Percentiles rank a stretch among this genome's conserved stretches.
Evolutionary conservation across 1,140 invertebrate species (phyloP).

Genomic region (Leptinotarsa lineolata): DNA sequence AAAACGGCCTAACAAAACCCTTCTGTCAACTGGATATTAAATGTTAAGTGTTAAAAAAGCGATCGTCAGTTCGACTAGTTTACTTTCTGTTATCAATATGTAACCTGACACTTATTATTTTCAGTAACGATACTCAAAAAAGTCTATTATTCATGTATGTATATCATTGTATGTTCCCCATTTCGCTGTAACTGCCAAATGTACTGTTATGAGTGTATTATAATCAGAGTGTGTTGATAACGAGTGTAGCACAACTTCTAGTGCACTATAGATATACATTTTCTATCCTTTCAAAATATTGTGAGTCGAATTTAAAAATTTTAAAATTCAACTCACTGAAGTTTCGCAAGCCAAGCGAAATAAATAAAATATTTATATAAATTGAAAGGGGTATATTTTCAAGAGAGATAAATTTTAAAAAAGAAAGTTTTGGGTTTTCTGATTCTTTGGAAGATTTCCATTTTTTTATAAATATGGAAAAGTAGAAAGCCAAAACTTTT

Average conservation of each 20-base stretch:
- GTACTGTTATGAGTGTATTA: not conserved
- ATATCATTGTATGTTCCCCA: not conserved
- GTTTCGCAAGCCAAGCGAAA: too few species aligned
- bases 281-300: too few species aligned
- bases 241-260: not conserved
- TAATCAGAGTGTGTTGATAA: not conserved
- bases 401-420: too few species aligned
- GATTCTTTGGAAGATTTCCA: too few species aligned
- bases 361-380: too few species aligned
- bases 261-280: not conserved
- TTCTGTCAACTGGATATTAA: slow-evolving; percentile 6
- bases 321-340: too few species aligned
- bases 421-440: too few species aligned
- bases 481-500: too few species aligned
- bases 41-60: slow-evolving; percentile 37
- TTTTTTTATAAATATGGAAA: too few species aligned
- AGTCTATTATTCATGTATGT: slow-evolving; percentile 1
- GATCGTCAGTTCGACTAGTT: slow-evolving; percentile 47
- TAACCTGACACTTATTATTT: slow-evolving; percentile 49
- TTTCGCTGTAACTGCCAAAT: not conserved
- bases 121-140: not conserved
- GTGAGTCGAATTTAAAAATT: too few species aligned
- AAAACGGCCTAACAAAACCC: not conserved
- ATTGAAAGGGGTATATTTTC: too few species aligned
- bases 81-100: slow-evolving; percentile 48